Percentiles rank a stretch among this genome's conserved stretches.
These are phyloP conservation scores for Penaeus chinensis DNA, from an alignment of 1,140 invertebrate genomes.

Conservation along the genomic window DNA sequence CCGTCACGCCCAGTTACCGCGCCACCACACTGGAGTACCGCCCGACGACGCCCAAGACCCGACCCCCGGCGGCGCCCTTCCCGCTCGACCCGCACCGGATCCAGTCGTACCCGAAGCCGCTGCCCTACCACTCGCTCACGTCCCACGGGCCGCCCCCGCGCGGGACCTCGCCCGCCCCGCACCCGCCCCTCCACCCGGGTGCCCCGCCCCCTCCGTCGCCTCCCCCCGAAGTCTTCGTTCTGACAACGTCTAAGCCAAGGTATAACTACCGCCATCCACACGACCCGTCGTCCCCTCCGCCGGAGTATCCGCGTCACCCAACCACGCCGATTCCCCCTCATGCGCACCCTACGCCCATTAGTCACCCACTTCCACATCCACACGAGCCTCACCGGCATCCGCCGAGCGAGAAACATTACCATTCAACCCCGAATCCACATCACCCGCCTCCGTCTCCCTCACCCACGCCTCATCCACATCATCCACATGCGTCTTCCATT, in stretches of 20 bases:
- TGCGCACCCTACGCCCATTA: neutral
- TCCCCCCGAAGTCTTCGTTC: no score
- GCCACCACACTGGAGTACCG: neutral
- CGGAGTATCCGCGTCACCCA: conserved; percentile 4
- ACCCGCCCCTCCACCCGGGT: neutral
- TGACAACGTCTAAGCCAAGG: neutral
- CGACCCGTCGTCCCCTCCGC: neutral
- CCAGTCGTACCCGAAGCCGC: conserved; percentile 30
- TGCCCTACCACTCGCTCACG: conserved; percentile 47
- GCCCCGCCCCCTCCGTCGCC: neutral
- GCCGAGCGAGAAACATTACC: neutral
- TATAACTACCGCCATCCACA: conserved; percentile 42
- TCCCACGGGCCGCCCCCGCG: neutral
- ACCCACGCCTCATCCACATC: conserved; percentile 18
- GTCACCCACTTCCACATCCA: neutral
- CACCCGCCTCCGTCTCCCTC: neutral
- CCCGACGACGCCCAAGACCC: neutral
- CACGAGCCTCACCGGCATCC: neutral
- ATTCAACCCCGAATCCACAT: conserved; percentile 9
- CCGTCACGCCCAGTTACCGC: no score
- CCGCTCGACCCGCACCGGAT: neutral
- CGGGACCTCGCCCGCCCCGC: neutral
- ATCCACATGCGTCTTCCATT: neutral
- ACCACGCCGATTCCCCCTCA: neutral
- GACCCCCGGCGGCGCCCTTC: conserved; percentile 11